Conservation (phyloP, 2,888 invertebrate species). For the Stenurella melanura region DNA sequence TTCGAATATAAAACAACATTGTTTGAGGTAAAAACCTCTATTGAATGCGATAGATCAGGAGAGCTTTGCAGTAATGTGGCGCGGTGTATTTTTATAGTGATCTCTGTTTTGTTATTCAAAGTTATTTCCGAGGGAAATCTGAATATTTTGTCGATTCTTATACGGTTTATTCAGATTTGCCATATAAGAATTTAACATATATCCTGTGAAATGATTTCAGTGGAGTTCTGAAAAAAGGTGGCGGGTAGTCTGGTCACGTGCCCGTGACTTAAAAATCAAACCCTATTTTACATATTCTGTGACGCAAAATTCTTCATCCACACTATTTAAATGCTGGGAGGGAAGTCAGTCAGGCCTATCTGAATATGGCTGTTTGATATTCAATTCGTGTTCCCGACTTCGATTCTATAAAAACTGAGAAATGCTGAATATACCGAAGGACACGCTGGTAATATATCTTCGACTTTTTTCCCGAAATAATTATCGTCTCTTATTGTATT, state of each 20-base stretch:
- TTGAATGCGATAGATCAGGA: constrained; percentile 43
- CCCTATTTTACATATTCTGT: constrained; percentile 64
- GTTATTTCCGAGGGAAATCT: constrained; percentile 58
- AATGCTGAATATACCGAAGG: constrained; percentile 53
- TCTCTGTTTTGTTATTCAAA: constrained; percentile 67
- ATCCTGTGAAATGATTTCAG: constrained; percentile 43
- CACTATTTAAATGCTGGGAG: constrained; percentile 61
- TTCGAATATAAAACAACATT: constrained; percentile 1
- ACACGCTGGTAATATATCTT: constrained; percentile 51
- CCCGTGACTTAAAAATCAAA: constrained; percentile 61
- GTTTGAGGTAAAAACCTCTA: constrained; percentile 26
- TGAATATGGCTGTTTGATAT: constrained; percentile 62
- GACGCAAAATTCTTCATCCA: constrained; percentile 61
- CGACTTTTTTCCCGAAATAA: constrained; percentile 52
- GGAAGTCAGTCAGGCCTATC: constrained; percentile 58
- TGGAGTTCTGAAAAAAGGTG: constrained; percentile 14
- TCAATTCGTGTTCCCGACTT: constrained; percentile 54
- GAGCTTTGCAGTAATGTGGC: constrained; percentile 55
- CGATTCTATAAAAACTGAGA: constrained; percentile 62
- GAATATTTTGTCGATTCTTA: constrained; percentile 63
- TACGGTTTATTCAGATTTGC: constrained; percentile 57
- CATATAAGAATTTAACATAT: constrained; percentile 41
- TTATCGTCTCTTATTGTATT: constrained; percentile 51
- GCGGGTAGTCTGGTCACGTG: constrained; percentile 55
- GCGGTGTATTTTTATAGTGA: constrained; percentile 64